Conservation (phyloP, 64 coral and sea anemone genomes). For the Pocillopora damicornis region DNA sequence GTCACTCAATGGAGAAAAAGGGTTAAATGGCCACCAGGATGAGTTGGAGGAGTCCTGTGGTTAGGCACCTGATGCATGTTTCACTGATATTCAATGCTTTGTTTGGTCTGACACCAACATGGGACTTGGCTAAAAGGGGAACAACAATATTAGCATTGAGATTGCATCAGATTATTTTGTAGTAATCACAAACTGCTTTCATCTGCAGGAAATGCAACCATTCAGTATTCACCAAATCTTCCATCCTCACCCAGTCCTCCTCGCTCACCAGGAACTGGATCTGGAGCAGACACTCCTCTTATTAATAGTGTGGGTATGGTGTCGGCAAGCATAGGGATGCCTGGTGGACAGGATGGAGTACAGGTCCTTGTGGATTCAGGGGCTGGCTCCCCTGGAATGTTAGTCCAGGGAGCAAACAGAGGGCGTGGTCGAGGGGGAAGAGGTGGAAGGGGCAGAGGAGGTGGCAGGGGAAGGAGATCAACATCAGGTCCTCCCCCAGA, state of each 20-base stretch:
- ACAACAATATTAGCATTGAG: not conserved
- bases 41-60: too few relatives aligned
- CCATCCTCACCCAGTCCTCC: slow-evolving; percentile 77
- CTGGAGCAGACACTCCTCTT: slow-evolving; percentile 54
- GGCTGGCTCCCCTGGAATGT: slow-evolving; percentile 36
- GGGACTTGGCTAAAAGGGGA: too few relatives aligned
- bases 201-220: slow-evolving; percentile 16
- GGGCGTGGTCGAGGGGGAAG: slow-evolving; percentile 79
- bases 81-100: too few relatives aligned
- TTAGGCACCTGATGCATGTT: too few relatives aligned
- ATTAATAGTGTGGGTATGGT: slow-evolving; percentile 60
- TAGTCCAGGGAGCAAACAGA: slow-evolving; percentile 67
- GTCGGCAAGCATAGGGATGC: slow-evolving; percentile 31
- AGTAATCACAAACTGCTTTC: not conserved
- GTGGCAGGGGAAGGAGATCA: slow-evolving; percentile 88
- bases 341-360: slow-evolving; percentile 69
- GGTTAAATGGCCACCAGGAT: too few relatives aligned
- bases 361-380: slow-evolving; percentile 42
- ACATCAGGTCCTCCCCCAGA: slow-evolving; percentile 90
- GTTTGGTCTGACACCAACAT: too few relatives aligned
- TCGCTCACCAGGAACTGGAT: slow-evolving; percentile 54
- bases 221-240: slow-evolving; percentile 86
- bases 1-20: too few relatives aligned
- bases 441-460: slow-evolving; percentile 77
- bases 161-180: not conserved